Percentiles rank a stretch among this genome's conserved stretches.
phyloP scores from a whole-genome alignment of 1,140 invertebrate species.

The Eriosoma lanigerum region DNA sequence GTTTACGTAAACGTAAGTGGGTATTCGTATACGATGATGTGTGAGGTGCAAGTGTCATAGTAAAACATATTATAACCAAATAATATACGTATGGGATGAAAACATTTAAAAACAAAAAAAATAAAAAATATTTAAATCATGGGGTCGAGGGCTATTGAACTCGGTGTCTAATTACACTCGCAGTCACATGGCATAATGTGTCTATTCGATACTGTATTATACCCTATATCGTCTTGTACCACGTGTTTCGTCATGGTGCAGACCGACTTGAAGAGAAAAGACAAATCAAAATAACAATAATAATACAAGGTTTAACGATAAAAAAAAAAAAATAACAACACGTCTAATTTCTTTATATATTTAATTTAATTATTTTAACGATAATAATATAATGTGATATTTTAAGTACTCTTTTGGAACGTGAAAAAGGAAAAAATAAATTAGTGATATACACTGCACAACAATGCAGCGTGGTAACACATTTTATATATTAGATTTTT shows the following conservation, averaged over 20 bases:
- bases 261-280: conserved; percentile 6
- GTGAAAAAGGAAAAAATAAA: too few relatives aligned
- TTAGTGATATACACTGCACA: too few relatives aligned
- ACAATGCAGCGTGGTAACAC: too few relatives aligned
- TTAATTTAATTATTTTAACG: conserved; percentile 13
- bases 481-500: too few relatives aligned
- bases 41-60: conserved; percentile 20
- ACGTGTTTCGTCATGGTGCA: conserved; percentile 3
- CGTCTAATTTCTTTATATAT: not conserved
- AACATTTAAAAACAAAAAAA: too few relatives aligned
- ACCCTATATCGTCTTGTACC: not conserved
- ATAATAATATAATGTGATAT: not conserved
- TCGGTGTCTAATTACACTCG: conserved; percentile 37
- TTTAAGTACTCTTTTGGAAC: not conserved
- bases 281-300: not conserved
- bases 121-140: not conserved
- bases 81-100: not conserved
- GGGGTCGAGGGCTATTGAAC: conserved; percentile 39
- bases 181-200: not conserved
- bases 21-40: not conserved
- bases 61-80: not conserved
- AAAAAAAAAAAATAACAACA: not conserved
- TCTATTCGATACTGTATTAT: not conserved
- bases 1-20: too few relatives aligned
- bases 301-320: conserved; percentile 12